phyloP scores from a whole-genome alignment of 2,113 vertebrate genomes.

The Otocyon megalotis region DNA sequence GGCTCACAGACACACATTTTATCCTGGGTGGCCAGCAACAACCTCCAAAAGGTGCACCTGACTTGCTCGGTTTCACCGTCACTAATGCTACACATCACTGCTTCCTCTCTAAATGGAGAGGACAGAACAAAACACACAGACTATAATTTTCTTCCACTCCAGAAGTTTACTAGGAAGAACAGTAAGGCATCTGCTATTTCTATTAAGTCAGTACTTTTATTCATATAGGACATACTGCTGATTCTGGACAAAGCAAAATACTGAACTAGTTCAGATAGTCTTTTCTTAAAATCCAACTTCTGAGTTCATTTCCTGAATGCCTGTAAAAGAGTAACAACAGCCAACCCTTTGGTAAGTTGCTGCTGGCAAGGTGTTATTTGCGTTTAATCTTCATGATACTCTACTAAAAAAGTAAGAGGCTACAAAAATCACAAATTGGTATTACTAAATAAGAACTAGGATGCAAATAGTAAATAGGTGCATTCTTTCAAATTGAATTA shows the following conservation, averaged over 20 bases:
- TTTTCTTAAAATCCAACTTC: conserved; percentile 1
- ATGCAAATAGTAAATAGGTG: background rate
- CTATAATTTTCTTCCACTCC: background rate
- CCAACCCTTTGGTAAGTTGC: background rate
- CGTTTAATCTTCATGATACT: background rate
- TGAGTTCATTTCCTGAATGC: background rate
- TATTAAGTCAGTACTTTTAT: background rate
- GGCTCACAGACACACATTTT: background rate
- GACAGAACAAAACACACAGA: background rate
- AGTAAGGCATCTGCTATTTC: background rate
- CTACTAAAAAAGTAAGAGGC: background rate
- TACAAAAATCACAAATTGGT: background rate
- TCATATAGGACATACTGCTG: background rate
- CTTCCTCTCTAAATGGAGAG: background rate
- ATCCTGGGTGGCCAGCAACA: background rate
- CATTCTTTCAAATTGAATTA: background rate
- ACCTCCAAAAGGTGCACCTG: background rate
- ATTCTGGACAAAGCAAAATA: background rate
- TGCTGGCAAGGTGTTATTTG: background rate
- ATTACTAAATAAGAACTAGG: background rate
- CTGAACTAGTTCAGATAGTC: background rate
- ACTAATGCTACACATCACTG: background rate
- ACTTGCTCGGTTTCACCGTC: background rate
- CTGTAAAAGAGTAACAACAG: background rate
- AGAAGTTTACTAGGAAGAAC: background rate